A percentile compares a stretch with the other conserved stretches of the same genome.
phyloP scores from a whole-genome alignment of 2,797 vertebrate species.

The Schizopygopsis malacanthus region DNA sequence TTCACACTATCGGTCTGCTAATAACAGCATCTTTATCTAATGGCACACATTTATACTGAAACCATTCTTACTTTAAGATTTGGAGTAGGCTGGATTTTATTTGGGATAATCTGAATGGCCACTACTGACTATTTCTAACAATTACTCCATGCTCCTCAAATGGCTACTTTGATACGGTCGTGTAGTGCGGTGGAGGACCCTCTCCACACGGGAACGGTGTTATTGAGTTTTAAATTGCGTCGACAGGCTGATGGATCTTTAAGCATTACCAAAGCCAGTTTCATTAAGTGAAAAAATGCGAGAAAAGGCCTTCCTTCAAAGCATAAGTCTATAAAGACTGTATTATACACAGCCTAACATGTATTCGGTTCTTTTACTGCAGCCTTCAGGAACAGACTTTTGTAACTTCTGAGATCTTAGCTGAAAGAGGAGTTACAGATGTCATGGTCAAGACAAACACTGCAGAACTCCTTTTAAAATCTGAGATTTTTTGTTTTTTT shows the following conservation, averaged over 20 bases:
- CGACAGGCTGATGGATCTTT: conserved; percentile 32
- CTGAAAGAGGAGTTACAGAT: background rate
- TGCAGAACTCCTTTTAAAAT: background rate
- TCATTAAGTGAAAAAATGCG: background rate
- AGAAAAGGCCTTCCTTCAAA: conserved; percentile 23
- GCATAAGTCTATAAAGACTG: background rate
- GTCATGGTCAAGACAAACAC: background rate
- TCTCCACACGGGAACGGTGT: conserved; percentile 6
- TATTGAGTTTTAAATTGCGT: conserved; percentile 23
- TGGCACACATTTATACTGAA: conserved; percentile 3
- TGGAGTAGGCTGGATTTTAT: too few species aligned
- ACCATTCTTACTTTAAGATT: background rate
- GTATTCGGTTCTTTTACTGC: background rate
- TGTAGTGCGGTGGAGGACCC: background rate
- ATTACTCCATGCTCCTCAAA: conserved; percentile 36
- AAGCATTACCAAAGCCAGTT: conserved; percentile 13
- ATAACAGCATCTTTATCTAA: conserved; percentile 10
- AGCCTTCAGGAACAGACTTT: background rate
- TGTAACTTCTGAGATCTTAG: background rate
- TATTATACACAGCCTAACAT: background rate
- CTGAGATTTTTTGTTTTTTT: background rate
- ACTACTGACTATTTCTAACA: conserved; percentile 33
- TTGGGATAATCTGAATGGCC: background rate
- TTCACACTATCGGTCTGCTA: background rate
- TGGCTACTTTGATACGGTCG: conserved; percentile 14